phyloP scores from a whole-genome alignment of 2,888 invertebrate species.

The Hybos culiciformis region DNA sequence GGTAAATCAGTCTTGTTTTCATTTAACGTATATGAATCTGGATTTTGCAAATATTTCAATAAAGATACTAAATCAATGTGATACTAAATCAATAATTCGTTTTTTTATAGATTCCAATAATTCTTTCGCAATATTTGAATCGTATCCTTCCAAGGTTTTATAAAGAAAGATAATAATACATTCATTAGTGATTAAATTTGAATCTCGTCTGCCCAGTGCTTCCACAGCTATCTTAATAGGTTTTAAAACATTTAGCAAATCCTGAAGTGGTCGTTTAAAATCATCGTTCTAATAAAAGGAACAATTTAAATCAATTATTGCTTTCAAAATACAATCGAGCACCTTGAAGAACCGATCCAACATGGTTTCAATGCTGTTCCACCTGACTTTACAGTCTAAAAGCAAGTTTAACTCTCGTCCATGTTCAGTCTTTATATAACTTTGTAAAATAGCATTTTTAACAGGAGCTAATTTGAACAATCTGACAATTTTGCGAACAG shows the following conservation, averaged over 20 bases:
- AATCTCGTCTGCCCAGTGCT: not conserved
- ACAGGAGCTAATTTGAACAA: not conserved
- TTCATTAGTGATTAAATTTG: too few species aligned
- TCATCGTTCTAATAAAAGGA: not conserved
- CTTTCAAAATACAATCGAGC: not conserved
- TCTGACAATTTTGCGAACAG: not conserved
- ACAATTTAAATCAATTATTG: constrained; percentile 1
- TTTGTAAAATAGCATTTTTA: not conserved
- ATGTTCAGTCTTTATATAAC: not conserved
- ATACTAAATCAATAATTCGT: too few species aligned
- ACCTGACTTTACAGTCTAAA: not conserved
- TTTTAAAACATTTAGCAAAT: not conserved
- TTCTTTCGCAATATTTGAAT: too few species aligned
- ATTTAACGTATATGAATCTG: not conserved
- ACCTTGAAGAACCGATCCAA: not conserved
- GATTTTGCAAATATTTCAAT: not conserved
- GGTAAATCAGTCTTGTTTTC: not conserved
- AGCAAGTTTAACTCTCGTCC: not conserved
- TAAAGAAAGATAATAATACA: too few species aligned
- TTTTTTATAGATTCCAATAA: too few species aligned
- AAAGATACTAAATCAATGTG: not conserved
- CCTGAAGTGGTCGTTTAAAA: too few species aligned
- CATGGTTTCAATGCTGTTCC: not conserved
- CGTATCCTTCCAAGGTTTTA: too few species aligned
- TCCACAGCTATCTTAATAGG: constrained; percentile 1